Base-by-base conservation (phyloP, 2,113 vertebrate species). In the Harpagus bidentatus region DNA sequence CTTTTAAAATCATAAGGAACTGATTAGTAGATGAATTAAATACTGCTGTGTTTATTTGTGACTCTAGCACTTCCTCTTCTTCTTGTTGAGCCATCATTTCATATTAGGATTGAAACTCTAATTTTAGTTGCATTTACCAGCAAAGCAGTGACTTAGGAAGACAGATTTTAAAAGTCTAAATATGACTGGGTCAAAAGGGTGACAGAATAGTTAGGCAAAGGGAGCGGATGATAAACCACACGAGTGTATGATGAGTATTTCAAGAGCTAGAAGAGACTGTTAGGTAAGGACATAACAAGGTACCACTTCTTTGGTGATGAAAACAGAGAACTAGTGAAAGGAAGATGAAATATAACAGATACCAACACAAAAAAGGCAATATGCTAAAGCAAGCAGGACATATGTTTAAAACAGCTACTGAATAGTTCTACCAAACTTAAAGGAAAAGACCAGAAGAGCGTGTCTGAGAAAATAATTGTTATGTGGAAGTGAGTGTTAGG, bases 31-130 rank as follows among this genome's bases (percentile, higher is more conserved):
- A 94, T 58, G 55, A 92, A 93, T 80, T 86, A 87, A 92, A 47
- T 45, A 58, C 56, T 70, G 21, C 23, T 32, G 38, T 86, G 59
- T 94, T 87, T 94, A 80, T 92, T 82, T 94, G 80, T 82, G 86
- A 69, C 48, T 95, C 55, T 55, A 66, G 32, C 53, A 82, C 82
- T 97, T 96, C 93, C 84, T 96, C 69, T 45, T 85, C 47, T 86
- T 90, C 52, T 86, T 96, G 79, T 95, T 95, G 79, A 93, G 69
- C 71, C 72, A 93, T 97, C 95, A 92, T 86, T 90, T 96, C 87
- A 71, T 88, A 83, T 78, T 74, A 86, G 76, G 47, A 86, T 56
- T 62, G 21, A 93, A 94, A 83, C 78, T 19, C 92, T 93, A 94
- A 96, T 91, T 93, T 93, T 88, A 95, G 84, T 61, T 58, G 29